Evolutionary conservation across 2,797 vertebrate genomes (phyloP), one percentile per base, ranked within the genome.

Genomic region (Clarias laeviceps): DNA sequence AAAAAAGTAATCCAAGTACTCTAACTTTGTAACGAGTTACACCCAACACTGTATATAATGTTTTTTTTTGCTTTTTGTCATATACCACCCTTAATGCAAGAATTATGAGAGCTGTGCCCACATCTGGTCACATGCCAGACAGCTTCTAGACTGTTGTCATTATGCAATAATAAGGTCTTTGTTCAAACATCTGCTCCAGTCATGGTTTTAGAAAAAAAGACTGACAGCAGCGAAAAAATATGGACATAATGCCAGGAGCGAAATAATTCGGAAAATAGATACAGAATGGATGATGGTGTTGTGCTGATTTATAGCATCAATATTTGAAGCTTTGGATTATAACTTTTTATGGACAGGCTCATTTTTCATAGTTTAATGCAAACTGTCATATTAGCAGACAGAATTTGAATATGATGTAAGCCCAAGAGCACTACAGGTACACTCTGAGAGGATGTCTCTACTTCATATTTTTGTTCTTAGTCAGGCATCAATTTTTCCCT

Each of bases 101-200:
- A 68, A 87, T 91, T 91, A 88, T 90, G 45, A 90, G 88, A 86
- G 85, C 80, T 88, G 57, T 90, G 74, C 90, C 89, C 90, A 89
- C 87, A 86, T 78, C 85, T 66, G 74, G 88, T 90, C 91, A 90
- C 84, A 93, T 90, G 90, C 90, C 91, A 92, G 91, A 92, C 89
- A 90, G 90, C 90, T 93, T 92, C 93, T 93, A 94, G 92, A 93
- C 88, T 93, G 93, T 92, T 93, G 94, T 93, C 93, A 92, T 86
- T 92, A 91, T 90, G 86, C 87, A 90, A 89, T 93, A 94, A 94
- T 94, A 86, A 91, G 82, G 83, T 80, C 81, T 87, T 66, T 88
- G 83, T 84, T 87, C 70, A 59, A 87, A 89, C 89, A 91, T 88
- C 89, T 90, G 90, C 79, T 89, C 87, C 82, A 87, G 87, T 85